phyloP scores from a whole-genome alignment of 2,888 invertebrate genomes.

The Eupithecia tripunctaria region DNA sequence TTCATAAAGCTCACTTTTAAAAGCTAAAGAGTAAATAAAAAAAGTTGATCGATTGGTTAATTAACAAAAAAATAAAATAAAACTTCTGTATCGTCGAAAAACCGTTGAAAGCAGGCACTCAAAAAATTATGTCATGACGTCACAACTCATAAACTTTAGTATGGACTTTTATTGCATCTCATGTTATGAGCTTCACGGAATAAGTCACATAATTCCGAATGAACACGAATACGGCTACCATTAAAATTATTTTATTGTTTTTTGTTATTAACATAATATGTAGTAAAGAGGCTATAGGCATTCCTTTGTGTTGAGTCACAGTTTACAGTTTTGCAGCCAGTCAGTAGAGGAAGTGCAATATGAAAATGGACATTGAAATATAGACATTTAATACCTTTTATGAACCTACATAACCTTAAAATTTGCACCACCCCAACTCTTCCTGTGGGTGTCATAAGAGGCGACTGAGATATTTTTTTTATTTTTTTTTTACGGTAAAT shows the following conservation, averaged over 20 bases:
- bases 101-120: constrained; percentile 4
- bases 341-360: background rate
- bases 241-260: constrained; percentile 65
- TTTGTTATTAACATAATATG: constrained; percentile 37
- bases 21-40: background rate
- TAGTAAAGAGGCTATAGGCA: constrained; percentile 38
- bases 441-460: too few species aligned
- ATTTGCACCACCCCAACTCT: too few species aligned
- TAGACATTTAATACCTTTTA: background rate
- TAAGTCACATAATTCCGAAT: constrained; percentile 56
- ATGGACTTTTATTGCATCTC: constrained; percentile 50
- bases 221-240: constrained; percentile 54
- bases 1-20: background rate
- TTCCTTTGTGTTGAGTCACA: constrained; percentile 34
- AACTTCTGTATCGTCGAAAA: background rate
- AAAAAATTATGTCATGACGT: constrained; percentile 42
- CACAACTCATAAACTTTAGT: constrained; percentile 42
- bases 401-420: too few species aligned
- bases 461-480: too few species aligned
- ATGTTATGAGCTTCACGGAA: constrained; percentile 52
- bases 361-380: background rate
- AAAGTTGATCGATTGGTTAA: background rate
- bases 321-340: constrained; percentile 6
- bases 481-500: too few species aligned
- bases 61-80: background rate